phyloP scores from a whole-genome alignment of 1,140 invertebrate genomes.

The Caenorhabditis elegans region WBcel235 BX284604.4:8856501-8857000 shows the following conservation, averaged over 20 bases:
- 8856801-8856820: slow-evolving; percentile 69
- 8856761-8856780: slow-evolving; percentile 93
- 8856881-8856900: slow-evolving; percentile 94
- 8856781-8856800: slow-evolving; percentile 89
- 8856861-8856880: slow-evolving; percentile 74
- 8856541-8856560: slow-evolving; percentile 43
- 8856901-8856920: slow-evolving; percentile 64
- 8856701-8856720: slow-evolving; percentile 72
- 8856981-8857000: background rate
- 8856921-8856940: slow-evolving; percentile 30
- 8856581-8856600: slow-evolving; percentile 46
- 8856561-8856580: background rate
- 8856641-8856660: slow-evolving; percentile 44
- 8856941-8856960: slow-evolving; percentile 40
- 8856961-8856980: background rate
- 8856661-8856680: background rate
- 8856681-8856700: no score
- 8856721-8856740: slow-evolving; percentile 91
- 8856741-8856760: slow-evolving; percentile 92
- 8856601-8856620: slow-evolving; percentile 42
- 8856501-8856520: slow-evolving; percentile 47
- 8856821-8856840: background rate
- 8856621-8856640: slow-evolving; percentile 45
- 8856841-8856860: no score
- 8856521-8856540: slow-evolving; percentile 48